A percentile compares a stretch with the other conserved stretches of the same genome.
Conservation (phyloP, 1,140 invertebrate genomes). For the Periplaneta americana region DNA sequence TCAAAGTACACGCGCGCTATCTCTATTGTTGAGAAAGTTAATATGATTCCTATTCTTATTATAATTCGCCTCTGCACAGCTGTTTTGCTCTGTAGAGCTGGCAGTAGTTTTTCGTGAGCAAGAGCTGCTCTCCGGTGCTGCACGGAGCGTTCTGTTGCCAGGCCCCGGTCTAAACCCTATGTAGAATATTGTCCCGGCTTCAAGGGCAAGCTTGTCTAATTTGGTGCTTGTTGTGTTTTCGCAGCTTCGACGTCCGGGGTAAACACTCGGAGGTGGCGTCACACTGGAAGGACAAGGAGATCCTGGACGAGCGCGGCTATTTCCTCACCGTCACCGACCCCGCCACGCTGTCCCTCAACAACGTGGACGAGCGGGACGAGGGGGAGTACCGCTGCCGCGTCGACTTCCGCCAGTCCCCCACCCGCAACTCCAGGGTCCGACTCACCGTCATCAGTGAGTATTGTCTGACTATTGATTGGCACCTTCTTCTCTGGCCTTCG, state of each 20-base stretch:
- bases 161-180: too few species aligned
- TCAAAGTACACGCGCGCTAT: too few species aligned
- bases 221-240: background rate
- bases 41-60: too few species aligned
- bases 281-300: conserved; percentile 52
- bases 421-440: conserved; percentile 70
- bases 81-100: too few species aligned
- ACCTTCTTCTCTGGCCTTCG: too few species aligned
- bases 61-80: too few species aligned
- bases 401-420: conserved; percentile 75
- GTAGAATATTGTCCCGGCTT: background rate
- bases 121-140: too few species aligned
- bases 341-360: conserved; percentile 54
- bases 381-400: conserved; percentile 72
- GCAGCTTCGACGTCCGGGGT: conserved; percentile 40
- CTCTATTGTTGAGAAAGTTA: too few species aligned
- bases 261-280: conserved; percentile 45
- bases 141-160: too few species aligned
- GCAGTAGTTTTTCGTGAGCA: too few species aligned
- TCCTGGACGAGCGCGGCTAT: conserved; percentile 47
- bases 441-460: conserved; percentile 77
- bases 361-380: conserved; percentile 58
- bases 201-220: background rate
- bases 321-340: conserved; percentile 49
- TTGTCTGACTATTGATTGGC: too few species aligned